phyloP scores from a whole-genome alignment of 2,113 vertebrate genomes.

The Recurvirostra avosetta region DNA sequence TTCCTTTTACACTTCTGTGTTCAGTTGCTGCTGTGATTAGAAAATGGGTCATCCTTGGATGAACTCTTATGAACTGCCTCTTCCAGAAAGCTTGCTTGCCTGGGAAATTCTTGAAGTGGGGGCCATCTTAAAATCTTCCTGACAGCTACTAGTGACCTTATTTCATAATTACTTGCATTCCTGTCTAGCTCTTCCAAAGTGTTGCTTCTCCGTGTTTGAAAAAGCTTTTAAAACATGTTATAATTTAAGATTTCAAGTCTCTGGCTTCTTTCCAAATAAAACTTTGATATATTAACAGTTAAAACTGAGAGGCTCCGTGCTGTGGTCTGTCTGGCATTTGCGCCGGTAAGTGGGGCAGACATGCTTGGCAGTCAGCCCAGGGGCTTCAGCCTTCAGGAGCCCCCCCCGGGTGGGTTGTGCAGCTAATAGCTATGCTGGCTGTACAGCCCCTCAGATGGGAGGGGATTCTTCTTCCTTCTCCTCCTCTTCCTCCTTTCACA shows the following conservation, averaged over 20 bases:
- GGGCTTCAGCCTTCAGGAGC: neutral
- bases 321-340: slow-evolving; percentile 20
- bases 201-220: neutral
- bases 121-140: slow-evolving; percentile 38
- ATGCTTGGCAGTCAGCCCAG: slow-evolving; percentile 28
- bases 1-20: slow-evolving; percentile 11
- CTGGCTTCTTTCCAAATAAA: slow-evolving; percentile 45
- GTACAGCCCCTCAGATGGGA: neutral
- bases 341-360: slow-evolving; percentile 41
- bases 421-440: neutral
- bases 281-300: slow-evolving; percentile 20
- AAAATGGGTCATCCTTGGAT: slow-evolving; percentile 62
- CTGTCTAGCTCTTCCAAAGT: slow-evolving; percentile 12
- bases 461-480: neutral
- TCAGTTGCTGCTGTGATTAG: neutral
- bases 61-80: slow-evolving; percentile 37
- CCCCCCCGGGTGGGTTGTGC: neutral
- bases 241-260: slow-evolving; percentile 30
- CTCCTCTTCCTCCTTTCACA: neutral
- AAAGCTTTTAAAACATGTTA: slow-evolving; percentile 27
- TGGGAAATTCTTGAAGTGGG: slow-evolving; percentile 31
- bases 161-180: slow-evolving; percentile 13
- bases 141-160: slow-evolving; percentile 40
- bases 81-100: slow-evolving; percentile 1
- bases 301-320: neutral